These are phyloP conservation scores for Cataglyphis altisquamis DNA, from an alignment of 2,888 invertebrate species.

Conservation along the genomic window DNA sequence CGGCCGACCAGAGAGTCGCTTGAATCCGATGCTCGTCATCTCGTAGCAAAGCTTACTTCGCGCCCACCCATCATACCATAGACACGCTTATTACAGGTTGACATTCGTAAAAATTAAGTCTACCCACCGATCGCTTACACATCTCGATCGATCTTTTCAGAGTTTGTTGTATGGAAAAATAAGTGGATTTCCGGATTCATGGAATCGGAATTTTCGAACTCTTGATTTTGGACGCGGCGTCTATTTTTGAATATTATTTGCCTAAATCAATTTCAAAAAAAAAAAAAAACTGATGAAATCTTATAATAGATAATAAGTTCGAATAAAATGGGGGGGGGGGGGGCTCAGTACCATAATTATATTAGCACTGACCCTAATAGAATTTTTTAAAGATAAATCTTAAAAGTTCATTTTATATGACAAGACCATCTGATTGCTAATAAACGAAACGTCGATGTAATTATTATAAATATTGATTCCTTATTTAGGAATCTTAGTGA, in stretches of 20 bases:
- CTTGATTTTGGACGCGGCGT: neutral
- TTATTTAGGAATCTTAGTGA: neutral
- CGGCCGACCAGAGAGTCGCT: conserved; percentile 48
- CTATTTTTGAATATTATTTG: neutral
- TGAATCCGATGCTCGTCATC: conserved; percentile 72
- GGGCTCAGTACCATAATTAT: conserved; percentile 18
- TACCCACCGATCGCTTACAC: conserved; percentile 5
- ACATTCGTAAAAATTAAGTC: conserved; percentile 44
- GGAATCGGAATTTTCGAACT: neutral
- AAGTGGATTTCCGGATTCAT: neutral
- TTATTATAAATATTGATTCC: neutral
- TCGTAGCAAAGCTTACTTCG: conserved; percentile 74
- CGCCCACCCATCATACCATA: conserved; percentile 50
- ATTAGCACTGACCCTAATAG: conserved; percentile 28
- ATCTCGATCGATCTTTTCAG: conserved; percentile 32
- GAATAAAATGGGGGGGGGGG: neutral
- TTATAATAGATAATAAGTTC: neutral
- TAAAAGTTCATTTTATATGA: neutral
- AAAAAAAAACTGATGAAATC: neutral
- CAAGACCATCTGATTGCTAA: neutral
- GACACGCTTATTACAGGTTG: conserved; percentile 59
- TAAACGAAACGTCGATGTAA: neutral
- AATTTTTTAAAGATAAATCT: neutral
- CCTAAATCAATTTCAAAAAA: neutral
- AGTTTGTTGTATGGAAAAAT: neutral